Evolutionary conservation across 2,888 invertebrate species (phyloP).

Genomic region (Omphaloscelis lunosa): DNA sequence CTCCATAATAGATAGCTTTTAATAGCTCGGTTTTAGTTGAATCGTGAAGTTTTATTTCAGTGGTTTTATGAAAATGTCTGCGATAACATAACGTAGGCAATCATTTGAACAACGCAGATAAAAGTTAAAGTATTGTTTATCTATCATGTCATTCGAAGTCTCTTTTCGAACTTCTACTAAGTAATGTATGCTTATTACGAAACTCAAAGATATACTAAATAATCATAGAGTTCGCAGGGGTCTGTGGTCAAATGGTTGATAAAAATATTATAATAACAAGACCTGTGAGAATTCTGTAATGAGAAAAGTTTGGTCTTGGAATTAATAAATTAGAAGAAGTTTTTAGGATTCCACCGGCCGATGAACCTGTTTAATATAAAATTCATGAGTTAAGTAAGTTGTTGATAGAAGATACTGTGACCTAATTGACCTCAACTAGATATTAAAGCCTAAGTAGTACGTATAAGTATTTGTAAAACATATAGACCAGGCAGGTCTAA

Average conservation of each 20-base stretch:
- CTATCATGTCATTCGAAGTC: not conserved
- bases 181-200: slow-evolving; percentile 10
- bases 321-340: slow-evolving; percentile 77
- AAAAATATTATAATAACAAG: slow-evolving; percentile 73
- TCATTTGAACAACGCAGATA: slow-evolving; percentile 30
- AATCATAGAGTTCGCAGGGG: slow-evolving; percentile 41
- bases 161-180: not conserved
- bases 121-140: slow-evolving; percentile 4
- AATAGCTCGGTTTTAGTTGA: slow-evolving; percentile 41
- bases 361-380: slow-evolving; percentile 66
- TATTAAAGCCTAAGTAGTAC: not conserved
- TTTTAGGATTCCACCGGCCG: slow-evolving; percentile 69
- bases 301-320: slow-evolving; percentile 75
- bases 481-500: not conserved
- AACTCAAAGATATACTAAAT: slow-evolving; percentile 30
- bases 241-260: slow-evolving; percentile 51
- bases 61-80: slow-evolving; percentile 51
- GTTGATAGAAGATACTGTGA: slow-evolving; percentile 24
- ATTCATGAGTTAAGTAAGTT: slow-evolving; percentile 50
- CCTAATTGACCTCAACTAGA: slow-evolving; percentile 11
- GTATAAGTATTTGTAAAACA: not conserved
- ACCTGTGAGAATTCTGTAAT: slow-evolving; percentile 70
- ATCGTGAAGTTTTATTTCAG: slow-evolving; percentile 49
- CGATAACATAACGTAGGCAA: slow-evolving; percentile 29
- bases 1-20: slow-evolving; percentile 49